Base-by-base conservation (phyloP, 2,113 vertebrate species). In the Semicossyphus pulcher region DNA sequence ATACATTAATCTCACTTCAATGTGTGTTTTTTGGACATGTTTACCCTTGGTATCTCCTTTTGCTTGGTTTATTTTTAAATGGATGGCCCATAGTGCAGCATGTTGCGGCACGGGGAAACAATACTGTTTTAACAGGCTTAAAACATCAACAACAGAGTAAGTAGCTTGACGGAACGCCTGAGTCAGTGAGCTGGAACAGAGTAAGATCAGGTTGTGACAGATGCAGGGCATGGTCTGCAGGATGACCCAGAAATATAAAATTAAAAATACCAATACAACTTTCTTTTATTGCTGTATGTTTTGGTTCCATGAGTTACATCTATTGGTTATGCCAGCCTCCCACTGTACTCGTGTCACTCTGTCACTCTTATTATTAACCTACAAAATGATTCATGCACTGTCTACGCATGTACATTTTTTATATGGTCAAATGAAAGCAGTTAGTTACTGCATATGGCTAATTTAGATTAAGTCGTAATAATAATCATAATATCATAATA, bases 151-250 rank as follows among this genome's bases (percentile, higher is more conserved):
- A 66, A 23, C 42, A 58, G 41, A 39, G 14, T n/a, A 20, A 53
- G 21, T 18, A 56, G 49, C 44, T 54, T 45, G 12, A 61, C 7
- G 61, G 32, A 76, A 78, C 67, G 15, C 31, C 61, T 83, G 62
- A 73, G 42, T 74, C 66, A 81, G 62, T 78, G 65, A 62, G 65
- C 26, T 80, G 59, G 72, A 88, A 53, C 62, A 68, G 60, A 64
- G 36, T 31, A 31, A 57, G 52, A 71, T 47, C 16, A 72, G 45
- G 21, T 57, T 73, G 85, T 70, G 64, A 83, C 70, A 75, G 47
- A 68, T 52, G 73, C 8, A 70, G 73, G 51, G 26, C 75, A 72
- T 62, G 56, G 80, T 41, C 56, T 83, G 25, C n/a, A 59, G 29
- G 60, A 51, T 21, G 32, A 9, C 23, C 7, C 49, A 5, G 23